phyloP scores from a whole-genome alignment of 2,888 invertebrate species.

The Stenichneumon culpator region DNA sequence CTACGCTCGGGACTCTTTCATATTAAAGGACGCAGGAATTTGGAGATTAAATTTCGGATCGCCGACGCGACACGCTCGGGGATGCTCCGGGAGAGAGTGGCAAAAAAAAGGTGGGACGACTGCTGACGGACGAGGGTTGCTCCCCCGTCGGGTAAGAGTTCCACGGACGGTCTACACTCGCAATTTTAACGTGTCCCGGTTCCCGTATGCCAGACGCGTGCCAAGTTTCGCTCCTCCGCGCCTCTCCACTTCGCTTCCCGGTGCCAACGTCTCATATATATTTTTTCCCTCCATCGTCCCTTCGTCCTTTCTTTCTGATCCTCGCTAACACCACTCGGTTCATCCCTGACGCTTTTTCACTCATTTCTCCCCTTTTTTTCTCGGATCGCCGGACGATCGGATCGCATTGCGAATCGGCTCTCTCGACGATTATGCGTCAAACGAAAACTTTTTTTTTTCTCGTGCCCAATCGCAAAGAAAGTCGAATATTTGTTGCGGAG shows the following conservation, averaged over 20 bases:
- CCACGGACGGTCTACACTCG: slow-evolving; percentile 68
- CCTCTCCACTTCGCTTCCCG: slow-evolving; percentile 44
- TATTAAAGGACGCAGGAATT: slow-evolving; percentile 1
- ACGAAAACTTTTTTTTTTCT: too few relatives aligned
- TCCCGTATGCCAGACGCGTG: slow-evolving; percentile 81
- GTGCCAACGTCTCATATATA: slow-evolving; percentile 28
- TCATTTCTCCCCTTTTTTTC: not conserved
- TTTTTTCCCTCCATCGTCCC: slow-evolving; percentile 17
- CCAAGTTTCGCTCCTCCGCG: slow-evolving; percentile 75
- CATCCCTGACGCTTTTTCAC: not conserved
- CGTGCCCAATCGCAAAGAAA: too few relatives aligned
- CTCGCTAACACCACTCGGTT: slow-evolving; percentile 14
- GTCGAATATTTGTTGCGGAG: too few relatives aligned
- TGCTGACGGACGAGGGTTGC: slow-evolving; percentile 29
- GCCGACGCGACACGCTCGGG: slow-evolving; percentile 13
- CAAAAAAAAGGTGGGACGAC: slow-evolving; percentile 14
- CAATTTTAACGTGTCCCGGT: slow-evolving; percentile 74
- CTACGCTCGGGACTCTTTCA: not conserved
- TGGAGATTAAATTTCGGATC: slow-evolving; percentile 29
- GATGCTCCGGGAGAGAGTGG: not conserved
- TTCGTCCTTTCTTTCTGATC: slow-evolving; percentile 40
- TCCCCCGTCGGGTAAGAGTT: slow-evolving; percentile 25
- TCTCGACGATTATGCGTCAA: too few relatives aligned
- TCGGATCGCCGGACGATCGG: too few relatives aligned
- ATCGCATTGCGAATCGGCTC: too few relatives aligned